phyloP scores from a whole-genome alignment of 2,113 vertebrate genomes.

The Vulpes vulpes region DNA sequence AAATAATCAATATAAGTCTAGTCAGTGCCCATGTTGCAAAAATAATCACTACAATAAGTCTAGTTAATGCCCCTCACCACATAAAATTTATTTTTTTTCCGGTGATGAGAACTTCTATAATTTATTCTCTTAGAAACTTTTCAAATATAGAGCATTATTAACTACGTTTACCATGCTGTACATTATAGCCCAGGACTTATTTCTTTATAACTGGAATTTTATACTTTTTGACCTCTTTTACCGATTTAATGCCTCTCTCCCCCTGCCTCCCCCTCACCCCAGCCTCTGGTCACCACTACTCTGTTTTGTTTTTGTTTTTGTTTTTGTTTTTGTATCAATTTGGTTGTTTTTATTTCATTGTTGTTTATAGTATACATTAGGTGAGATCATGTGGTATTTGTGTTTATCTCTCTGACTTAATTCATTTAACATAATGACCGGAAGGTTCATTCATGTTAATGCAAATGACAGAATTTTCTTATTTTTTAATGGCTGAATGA shows the following conservation, averaged over 20 bases:
- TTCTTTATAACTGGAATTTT: neutral
- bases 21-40: neutral
- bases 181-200: neutral
- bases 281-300: neutral
- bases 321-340: neutral
- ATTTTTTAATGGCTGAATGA: neutral
- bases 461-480: neutral
- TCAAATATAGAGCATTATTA: neutral
- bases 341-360: neutral
- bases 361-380: neutral
- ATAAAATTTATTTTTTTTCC: neutral
- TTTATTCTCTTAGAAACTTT: neutral
- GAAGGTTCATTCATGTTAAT: neutral
- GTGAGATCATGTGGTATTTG: neutral
- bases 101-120: neutral
- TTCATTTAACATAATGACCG: neutral
- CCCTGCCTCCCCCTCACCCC: accelerated
- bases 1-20: neutral
- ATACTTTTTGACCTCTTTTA: neutral
- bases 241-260: neutral
- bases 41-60: neutral
- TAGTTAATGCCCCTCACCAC: neutral
- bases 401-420: neutral
- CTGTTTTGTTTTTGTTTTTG: neutral
- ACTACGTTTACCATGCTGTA: neutral